Conservation (phyloP, 1,140 invertebrate species). For the Dinothrombium tinctorium region DNA sequence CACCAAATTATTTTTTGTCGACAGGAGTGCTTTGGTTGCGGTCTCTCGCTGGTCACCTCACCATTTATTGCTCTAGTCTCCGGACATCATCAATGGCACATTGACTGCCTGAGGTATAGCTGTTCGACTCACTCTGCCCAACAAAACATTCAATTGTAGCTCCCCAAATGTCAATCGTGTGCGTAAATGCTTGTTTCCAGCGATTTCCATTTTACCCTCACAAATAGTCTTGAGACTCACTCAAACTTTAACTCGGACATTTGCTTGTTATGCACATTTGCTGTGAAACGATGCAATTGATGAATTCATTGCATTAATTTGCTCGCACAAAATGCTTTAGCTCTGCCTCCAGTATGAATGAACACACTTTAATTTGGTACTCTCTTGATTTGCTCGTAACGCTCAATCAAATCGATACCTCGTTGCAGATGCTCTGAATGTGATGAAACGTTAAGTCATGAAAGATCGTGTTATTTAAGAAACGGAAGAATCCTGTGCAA, state of each 20-base stretch:
- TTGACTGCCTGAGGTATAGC: conserved; percentile 8
- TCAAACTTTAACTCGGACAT: background rate
- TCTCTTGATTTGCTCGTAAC: background rate
- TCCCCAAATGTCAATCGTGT: background rate
- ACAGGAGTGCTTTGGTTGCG: conserved; percentile 8
- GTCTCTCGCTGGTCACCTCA: conserved; percentile 5
- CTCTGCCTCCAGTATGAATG: background rate
- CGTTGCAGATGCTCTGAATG: conserved; percentile 9
- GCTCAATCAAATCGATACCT: background rate
- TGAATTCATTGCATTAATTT: no score
- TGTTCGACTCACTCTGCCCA: background rate
- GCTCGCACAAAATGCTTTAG: background rate
- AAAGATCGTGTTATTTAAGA: conserved; percentile 8
- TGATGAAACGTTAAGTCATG: conserved; percentile 6
- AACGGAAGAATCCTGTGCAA: conserved; percentile 12
- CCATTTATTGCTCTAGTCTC: conserved; percentile 8
- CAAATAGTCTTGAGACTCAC: background rate
- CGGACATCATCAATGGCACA: conserved; percentile 11
- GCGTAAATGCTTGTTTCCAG: background rate
- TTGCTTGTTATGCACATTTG: background rate
- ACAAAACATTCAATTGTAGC: background rate
- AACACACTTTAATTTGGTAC: background rate
- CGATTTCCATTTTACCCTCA: background rate
- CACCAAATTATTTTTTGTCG: background rate
- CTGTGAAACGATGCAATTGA: background rate